Evolutionary conservation across 2,888 invertebrate genomes (phyloP), one percentile per base, ranked within the genome.

Genomic region (Achlya flavicornis): DNA sequence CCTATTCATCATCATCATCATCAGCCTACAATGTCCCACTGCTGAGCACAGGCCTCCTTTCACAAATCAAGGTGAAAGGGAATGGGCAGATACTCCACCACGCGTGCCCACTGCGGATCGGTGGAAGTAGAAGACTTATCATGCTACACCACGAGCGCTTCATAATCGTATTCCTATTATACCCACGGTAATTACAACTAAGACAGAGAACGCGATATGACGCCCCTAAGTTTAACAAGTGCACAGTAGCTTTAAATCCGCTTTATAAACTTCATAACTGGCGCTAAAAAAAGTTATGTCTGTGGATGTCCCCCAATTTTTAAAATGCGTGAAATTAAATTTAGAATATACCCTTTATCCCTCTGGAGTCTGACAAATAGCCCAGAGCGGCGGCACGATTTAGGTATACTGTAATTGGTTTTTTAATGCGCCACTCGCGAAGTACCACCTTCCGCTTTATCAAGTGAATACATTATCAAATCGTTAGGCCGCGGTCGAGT

Each of bases 401-500:
- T 93, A 90, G 93, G 88, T 85, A 90, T 91, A 87, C 87, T 91
- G 91, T 93, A 93, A 93, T 93, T 93, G 93, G 92, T 92, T 93
- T 93, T 93, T 93, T 93, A 93, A 93, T 93, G 89, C 92, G 86
- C 86, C 81, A 86, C 86, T 87, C 87, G 91, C 89, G 86, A 89
- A 91, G 92, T 93, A 92, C 91, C 89, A 88, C 88, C 92, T 91
- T 92, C 89, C 91, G 89, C 90, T 91, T 90, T 93, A 93, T 93
- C 90, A 91, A 93, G 92, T 92, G 93, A 93, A 93, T 93, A 92
- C 90, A 93, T 93, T 93, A 93, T 92, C 93, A 93, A 93, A 92
- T 92, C 91, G 92, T 93, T 91, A 88, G 89, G 87, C 81, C 84
- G 90, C 86, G 88, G 88, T 82, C 84, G 85, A 74, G 74, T 72